Conservation (phyloP, 2,888 invertebrate genomes). For the Philonicus albiceps region DNA sequence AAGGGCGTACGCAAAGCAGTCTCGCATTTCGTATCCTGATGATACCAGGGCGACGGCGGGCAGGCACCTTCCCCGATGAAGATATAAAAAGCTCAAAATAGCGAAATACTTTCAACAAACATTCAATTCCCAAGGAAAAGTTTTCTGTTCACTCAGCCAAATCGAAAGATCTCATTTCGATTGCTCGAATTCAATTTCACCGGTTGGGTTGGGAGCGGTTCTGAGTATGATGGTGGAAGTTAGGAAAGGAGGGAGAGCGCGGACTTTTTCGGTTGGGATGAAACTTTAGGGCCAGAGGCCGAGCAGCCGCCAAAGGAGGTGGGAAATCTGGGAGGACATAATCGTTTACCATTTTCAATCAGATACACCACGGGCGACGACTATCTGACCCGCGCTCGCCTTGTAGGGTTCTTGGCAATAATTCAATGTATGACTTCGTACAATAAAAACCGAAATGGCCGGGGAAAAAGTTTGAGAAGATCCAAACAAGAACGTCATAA, state of each 20-base stretch:
- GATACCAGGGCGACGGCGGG: neutral
- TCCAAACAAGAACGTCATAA: constrained; percentile 44
- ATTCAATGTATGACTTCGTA: constrained; percentile 43
- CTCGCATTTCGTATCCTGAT: neutral
- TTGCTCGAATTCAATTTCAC: constrained; percentile 49
- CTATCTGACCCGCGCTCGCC: constrained; percentile 33
- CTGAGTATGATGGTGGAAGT: neutral
- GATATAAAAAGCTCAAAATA: constrained; percentile 43
- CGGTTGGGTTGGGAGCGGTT: neutral
- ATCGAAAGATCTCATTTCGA: constrained; percentile 50
- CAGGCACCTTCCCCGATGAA: constrained; percentile 6
- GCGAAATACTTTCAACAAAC: constrained; percentile 45
- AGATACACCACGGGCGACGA: constrained; percentile 41
- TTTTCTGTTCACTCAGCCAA: constrained; percentile 50
- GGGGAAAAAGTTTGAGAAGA: constrained; percentile 41
- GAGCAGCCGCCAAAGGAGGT: neutral
- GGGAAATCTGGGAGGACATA: constrained; percentile 43
- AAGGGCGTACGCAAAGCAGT: constrained; percentile 19
- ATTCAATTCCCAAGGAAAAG: constrained; percentile 39
- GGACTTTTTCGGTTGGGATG: neutral
- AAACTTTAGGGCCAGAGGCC: neutral
- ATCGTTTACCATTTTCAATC: constrained; percentile 49
- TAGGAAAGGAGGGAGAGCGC: neutral
- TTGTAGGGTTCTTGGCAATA: neutral
- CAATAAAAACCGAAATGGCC: constrained; percentile 39